Percentiles rank a stretch among this genome's conserved stretches.
These are phyloP conservation scores for Neogobius melanostomus DNA, from an alignment of 2,113 vertebrate genomes.

Conservation along the genomic window DNA sequence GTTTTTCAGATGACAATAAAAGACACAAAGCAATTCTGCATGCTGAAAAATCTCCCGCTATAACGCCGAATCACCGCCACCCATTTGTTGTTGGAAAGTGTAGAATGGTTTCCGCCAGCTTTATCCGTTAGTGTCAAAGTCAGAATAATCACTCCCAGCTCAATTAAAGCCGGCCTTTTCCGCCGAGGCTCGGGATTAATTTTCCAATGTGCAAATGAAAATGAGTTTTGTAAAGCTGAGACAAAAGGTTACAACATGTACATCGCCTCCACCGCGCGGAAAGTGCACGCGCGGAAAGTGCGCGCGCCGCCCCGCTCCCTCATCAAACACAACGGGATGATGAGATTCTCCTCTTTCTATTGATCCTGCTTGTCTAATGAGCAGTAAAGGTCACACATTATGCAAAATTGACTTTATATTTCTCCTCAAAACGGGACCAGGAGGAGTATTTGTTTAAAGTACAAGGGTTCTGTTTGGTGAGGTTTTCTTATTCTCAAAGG, in stretches of 20 bases:
- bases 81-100: neutral
- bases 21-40: neutral
- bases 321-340: neutral
- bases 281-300: neutral
- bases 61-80: neutral
- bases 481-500: too few species aligned
- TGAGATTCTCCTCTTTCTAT: neutral
- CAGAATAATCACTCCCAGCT: slow-evolving; percentile 7
- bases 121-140: neutral
- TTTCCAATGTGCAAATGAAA: slow-evolving; percentile 8
- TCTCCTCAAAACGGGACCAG: too few species aligned
- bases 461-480: too few species aligned
- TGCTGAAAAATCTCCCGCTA: neutral
- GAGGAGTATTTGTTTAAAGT: too few species aligned
- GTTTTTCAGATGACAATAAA: neutral
- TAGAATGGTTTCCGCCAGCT: neutral
- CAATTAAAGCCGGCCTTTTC: neutral
- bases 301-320: neutral
- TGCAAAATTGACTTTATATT: too few species aligned
- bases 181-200: neutral
- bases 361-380: neutral
- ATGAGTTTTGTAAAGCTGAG: slow-evolving; percentile 9
- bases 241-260: slow-evolving; percentile 2
- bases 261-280: neutral
- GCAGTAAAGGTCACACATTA: neutral